Base-by-base conservation (phyloP, 1,140 invertebrate genomes). In the Hirudo medicinalis region DNA sequence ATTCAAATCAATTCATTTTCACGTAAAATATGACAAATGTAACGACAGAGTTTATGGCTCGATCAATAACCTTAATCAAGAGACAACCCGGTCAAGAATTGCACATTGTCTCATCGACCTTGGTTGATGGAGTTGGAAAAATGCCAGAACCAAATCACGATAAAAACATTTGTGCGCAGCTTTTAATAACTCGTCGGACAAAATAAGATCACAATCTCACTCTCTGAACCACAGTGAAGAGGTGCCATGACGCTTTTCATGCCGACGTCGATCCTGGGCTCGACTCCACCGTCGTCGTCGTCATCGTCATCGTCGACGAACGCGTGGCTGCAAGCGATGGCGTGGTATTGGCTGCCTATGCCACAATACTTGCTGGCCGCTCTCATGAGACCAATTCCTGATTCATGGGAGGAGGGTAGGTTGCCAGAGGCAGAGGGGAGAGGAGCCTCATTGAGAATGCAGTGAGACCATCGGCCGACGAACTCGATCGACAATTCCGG, bases 381-480 rank as follows among this genome's bases (percentile, higher is more conserved):
- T 54, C 43, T n/a, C 20, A 68, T 60, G 20, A 55, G 22, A 20
- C 72, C 66, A 17, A 72, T 69, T n/a, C 20, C 29, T 19, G 20
- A 49, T 25, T 40, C 29, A 20, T 54, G 57, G 15, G n/a, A 29
- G 22, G 25, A 25, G 40, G 69, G 53, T 8, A 22, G 32, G 11
- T 54, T 53, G 6, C 22, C 2, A 22, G 0, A 11, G 17, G 2
- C 57, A 40, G 53, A 22, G 22, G 20, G 40, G 67, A 6, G 29
- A 27, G 22, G 11, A 25, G 29, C 67, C 20, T 25, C 32, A 13
- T 70, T 25, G 4, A 70, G 53, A n/a, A 70, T 25, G 49, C 69
- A 70, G 43, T 72, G 67, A 15, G 72, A 69, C 69, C 69, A 73
- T 17, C 20, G 54, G 19, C 72, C 72, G 20, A 71, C 36, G 19